phyloP scores from a whole-genome alignment of 2,797 vertebrate species.

The Sardinella longiceps region DNA sequence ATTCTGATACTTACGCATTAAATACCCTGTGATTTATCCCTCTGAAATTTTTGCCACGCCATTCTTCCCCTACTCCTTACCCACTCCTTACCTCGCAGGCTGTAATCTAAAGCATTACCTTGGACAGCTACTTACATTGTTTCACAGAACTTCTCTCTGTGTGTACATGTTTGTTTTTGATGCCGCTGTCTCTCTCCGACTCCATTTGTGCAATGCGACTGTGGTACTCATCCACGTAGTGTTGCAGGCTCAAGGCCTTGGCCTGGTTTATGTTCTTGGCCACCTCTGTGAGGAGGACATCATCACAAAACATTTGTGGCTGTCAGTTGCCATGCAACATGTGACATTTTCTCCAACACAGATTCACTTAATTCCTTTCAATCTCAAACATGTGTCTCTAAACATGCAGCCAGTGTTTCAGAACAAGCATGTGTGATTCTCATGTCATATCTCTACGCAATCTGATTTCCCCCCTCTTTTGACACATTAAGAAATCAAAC shows the following conservation, averaged over 20 bases:
- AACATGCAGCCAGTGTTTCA: neutral
- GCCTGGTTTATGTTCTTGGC: constrained; percentile 90
- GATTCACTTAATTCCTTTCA: neutral
- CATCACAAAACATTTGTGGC: neutral
- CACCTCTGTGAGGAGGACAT: constrained; percentile 73
- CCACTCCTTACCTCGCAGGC: no score
- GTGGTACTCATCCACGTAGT: constrained; percentile 73
- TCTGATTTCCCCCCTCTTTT: neutral
- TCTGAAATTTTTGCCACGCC: no score
- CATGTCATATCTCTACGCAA: neutral
- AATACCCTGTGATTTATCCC: no score
- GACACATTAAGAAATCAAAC: constrained; percentile 47
- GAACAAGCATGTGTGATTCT: neutral
- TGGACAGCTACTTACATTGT: constrained; percentile 21
- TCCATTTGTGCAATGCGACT: constrained; percentile 56
- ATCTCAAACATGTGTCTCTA: neutral
- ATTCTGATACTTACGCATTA: no score
- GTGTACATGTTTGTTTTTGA: neutral
- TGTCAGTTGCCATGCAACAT: neutral
- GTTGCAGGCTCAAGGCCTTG: constrained; percentile 74
- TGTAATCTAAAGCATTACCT: no score
- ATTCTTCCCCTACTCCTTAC: no score
- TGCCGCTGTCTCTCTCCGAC: constrained; percentile 14
- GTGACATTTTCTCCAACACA: neutral
- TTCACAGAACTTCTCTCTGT: neutral